phyloP scores from a whole-genome alignment of 2,113 vertebrate species.

The Aix galericulata region DNA sequence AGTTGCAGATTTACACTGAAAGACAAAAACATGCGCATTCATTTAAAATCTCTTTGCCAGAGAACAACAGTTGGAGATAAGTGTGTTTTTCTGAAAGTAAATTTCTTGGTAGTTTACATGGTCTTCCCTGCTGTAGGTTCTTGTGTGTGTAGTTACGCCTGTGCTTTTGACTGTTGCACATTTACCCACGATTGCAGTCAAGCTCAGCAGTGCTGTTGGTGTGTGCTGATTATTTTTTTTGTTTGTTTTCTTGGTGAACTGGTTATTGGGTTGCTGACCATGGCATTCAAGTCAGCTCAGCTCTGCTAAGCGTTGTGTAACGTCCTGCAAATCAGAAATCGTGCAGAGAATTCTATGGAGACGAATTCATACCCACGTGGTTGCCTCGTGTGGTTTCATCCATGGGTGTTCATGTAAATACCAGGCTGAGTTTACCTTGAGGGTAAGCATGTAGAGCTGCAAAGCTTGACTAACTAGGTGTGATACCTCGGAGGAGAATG shows the following conservation, averaged over 20 bases:
- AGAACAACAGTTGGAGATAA: not conserved
- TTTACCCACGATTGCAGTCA: not conserved
- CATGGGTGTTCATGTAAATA: constrained; percentile 6
- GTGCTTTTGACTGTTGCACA: not conserved
- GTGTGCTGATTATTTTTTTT: not conserved
- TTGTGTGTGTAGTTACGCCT: not conserved
- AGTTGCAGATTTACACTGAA: not conserved
- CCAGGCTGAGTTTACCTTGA: not conserved
- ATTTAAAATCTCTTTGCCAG: not conserved
- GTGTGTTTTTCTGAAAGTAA: not conserved
- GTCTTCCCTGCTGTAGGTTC: not conserved
- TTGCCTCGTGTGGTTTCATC: not conserved
- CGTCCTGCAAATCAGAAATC: not conserved
- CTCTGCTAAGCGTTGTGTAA: not conserved
- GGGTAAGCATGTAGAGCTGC: not conserved
- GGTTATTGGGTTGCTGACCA: not conserved
- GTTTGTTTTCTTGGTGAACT: not conserved
- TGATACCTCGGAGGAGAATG: not conserved
- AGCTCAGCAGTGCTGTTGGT: not conserved
- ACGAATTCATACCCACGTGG: not conserved
- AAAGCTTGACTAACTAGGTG: not conserved
- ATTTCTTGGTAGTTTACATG: not conserved
- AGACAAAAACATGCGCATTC: not conserved
- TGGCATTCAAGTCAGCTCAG: not conserved
- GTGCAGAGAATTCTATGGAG: not conserved